Evolutionary conservation across 2,888 invertebrate genomes (phyloP), one percentile per base, ranked within the genome.

Genomic region (Chrysolina oricalcia): DNA sequence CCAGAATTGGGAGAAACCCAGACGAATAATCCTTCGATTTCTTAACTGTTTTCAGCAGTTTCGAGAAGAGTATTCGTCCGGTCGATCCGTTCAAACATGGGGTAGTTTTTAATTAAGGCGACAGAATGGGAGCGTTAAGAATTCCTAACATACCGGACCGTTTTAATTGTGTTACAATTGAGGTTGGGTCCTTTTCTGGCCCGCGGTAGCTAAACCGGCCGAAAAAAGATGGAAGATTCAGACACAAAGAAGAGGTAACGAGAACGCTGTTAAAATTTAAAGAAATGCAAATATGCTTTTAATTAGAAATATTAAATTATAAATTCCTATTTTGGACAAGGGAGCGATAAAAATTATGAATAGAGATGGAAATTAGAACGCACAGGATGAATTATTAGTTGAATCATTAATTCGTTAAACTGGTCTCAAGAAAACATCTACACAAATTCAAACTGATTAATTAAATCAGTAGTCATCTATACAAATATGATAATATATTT

Each of bases 41-140:
- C 35, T 27, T 64, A 53, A 74, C 75, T 62, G 53, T 53, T 59
- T 19, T 67, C 43, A 68, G 17, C 62, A 53, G 53, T 15, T 53
- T 19, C 56, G 40, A 40, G 35, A 15, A 65, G 53, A 80, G 53
- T 56, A 77, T 71, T 77, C 76, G 48, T 71, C 75, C 80, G 86
- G 82, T 74, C 85, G 73, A 77, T 82, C 82, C 78, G 73, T 78
- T 81, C 77, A 81, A 84, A 84, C 85, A 83, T 85, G 84, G 85
- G 86, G 87, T 86, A 87, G 86, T 88, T 88, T 88, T 88, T 88
- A 88, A 88, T 88, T 88, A 88, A 88, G 88, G 88, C 87, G 87
- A 87, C 87, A 87, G 86, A 86, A 87, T 85, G 87, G 85, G 85
- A 86, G 85, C 88, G 87, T 87, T 87, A 88, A 88, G 88, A 88